Evolutionary conservation across 2,888 invertebrate genomes (phyloP), one percentile per base, ranked within the genome.

Genomic region (Polyploca ridens): DNA sequence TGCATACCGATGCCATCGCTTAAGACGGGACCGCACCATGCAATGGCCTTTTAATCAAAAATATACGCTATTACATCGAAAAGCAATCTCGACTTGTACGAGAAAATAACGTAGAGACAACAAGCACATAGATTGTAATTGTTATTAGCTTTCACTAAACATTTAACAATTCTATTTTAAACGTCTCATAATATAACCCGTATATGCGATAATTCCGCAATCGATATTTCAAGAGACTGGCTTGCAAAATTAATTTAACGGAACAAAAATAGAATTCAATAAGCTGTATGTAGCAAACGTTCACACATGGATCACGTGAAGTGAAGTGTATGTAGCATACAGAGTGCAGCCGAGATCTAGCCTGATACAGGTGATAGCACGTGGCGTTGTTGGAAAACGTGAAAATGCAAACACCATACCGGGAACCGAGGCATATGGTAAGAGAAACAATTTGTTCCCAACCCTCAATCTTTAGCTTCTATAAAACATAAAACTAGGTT

Each of bases 131-230:
- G 54, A 54, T 10, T 49, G 16, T 49, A 49, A 46, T 49, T 49
- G 19, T 54, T 54, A 54, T 54, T 54, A 54, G 19, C 54, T 54
- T 54, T 54, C 54, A 54, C 54, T 54, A 54, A 10, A 54, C 16
- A 7, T 54, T 54, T 10, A 54, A 54, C 54, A 54, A 19, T 19
- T 19, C 54, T 10, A 54, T 54, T 19, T 19, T 19, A 19, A 54
- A 54, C 19, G 19, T 54, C 54, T 54, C 54, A 19, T 54, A 54
- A 54, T 54, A 19, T 7, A n/a, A 54, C 16, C 16, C 10, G 54
- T 19, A 14, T 49, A n/a, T 54, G 54, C 54, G 54, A 54, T 54
- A 54, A 3, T 54, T 54, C 54, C 54, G 54, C 54, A 54, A 54
- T 46, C n/a, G 7, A 1, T 1, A 54, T 54, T 19, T 54, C 54